Conservation (phyloP, 2,888 invertebrate species). For the Leptopilina myrica region DNA sequence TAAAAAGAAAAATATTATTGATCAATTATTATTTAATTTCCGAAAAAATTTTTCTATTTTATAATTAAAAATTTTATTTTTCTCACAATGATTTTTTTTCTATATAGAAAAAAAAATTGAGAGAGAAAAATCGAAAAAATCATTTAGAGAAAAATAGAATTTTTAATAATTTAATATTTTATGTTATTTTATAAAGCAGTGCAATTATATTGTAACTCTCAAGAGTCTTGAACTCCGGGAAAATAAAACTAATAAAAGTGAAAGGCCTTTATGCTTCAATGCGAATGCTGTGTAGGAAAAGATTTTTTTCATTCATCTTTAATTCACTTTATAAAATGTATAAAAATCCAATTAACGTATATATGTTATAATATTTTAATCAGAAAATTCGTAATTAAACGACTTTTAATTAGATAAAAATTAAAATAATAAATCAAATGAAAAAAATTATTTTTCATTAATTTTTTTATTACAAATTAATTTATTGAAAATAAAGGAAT, state of each 20-base stretch:
- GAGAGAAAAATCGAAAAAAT: not conserved
- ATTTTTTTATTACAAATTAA: too few species aligned
- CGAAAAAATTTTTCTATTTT: not conserved
- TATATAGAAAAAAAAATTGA: not conserved
- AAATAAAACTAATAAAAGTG: not conserved
- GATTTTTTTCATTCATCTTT: too few species aligned
- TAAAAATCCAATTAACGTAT: too few species aligned
- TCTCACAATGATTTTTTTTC: not conserved
- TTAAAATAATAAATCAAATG: too few species aligned
- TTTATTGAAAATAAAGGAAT: too few species aligned
- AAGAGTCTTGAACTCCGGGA: not conserved
- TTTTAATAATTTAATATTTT: not conserved
- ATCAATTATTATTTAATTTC: too few species aligned
- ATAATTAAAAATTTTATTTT: not conserved
- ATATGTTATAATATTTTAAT: too few species aligned
- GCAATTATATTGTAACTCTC: not conserved
- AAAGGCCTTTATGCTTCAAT: constrained; percentile 8
- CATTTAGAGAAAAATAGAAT: not conserved
- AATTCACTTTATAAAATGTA: too few species aligned
- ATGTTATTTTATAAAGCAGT: not conserved
- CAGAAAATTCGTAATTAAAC: too few species aligned
- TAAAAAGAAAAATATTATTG: too few species aligned
- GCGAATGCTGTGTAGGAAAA: not conserved
- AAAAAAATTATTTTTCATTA: too few species aligned
- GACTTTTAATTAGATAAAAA: too few species aligned